Conservation (phyloP, 2,797 vertebrate genomes). For the Clarias fuscus region DNA sequence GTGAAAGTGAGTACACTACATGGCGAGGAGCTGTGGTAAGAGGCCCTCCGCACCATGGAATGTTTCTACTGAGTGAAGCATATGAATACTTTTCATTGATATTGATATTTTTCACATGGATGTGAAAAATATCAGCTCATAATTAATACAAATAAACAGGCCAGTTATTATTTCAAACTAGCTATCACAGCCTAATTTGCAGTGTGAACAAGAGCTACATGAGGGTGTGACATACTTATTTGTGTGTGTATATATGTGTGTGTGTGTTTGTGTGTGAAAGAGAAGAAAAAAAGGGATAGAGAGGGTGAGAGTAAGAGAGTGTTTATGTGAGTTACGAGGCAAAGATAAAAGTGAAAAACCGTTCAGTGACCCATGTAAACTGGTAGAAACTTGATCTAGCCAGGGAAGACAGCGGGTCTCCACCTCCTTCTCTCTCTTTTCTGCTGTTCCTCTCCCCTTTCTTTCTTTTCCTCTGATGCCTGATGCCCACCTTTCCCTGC, state of each 20-base stretch:
- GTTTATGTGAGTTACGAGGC: constrained; percentile 32
- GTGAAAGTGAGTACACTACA: constrained; percentile 44
- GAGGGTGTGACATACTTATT: constrained; percentile 22
- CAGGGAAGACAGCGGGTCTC: constrained; percentile 54
- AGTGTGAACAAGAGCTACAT: constrained; percentile 21
- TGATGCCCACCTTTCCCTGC: constrained; percentile 52
- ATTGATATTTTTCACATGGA: too few relatives aligned
- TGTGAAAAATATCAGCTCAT: constrained; percentile 42
- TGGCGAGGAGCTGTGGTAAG: constrained; percentile 30
- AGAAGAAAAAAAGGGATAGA: background rate
- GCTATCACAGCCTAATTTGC: constrained; percentile 13
- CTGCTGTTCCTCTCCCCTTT: constrained; percentile 29
- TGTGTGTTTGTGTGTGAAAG: constrained; percentile 24
- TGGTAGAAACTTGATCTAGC: constrained; percentile 66
- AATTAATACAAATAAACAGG: constrained; percentile 35
- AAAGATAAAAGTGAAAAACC: constrained; percentile 53
- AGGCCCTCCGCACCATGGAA: constrained; percentile 53
- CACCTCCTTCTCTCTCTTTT: background rate
- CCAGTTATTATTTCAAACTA: constrained; percentile 20
- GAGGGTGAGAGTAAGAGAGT: constrained; percentile 24
- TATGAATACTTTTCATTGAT: too few relatives aligned
- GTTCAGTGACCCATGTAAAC: constrained; percentile 60
- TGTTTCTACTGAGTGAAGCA: constrained; percentile 29
- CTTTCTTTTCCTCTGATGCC: constrained; percentile 37
- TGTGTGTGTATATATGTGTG: constrained; percentile 3